A percentile compares a stretch with the other conserved stretches of the same genome.
Conservation (phyloP, 2,888 invertebrate genomes). For the Iphiclides podalirius region DNA sequence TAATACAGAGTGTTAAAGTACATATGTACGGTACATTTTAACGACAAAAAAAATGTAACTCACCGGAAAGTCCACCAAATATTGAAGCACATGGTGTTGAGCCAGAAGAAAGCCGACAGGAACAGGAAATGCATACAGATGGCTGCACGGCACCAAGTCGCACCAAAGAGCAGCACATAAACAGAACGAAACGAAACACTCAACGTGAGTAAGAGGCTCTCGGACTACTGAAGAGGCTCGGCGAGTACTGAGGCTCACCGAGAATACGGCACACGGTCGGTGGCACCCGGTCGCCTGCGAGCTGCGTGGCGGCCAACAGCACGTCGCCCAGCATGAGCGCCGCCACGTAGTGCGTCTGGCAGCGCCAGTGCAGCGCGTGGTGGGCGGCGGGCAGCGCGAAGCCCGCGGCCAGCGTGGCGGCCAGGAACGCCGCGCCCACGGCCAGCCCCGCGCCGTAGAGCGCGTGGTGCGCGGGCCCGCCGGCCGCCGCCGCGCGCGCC, state of each 20-base stretch:
- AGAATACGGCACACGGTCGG: constrained; percentile 82
- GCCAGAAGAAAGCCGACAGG: constrained; percentile 94
- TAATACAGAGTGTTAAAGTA: too few relatives aligned
- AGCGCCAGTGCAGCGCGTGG: constrained; percentile 93
- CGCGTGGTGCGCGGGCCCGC: constrained; percentile 73
- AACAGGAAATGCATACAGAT: constrained; percentile 93
- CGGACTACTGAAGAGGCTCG: not conserved
- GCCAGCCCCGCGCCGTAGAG: constrained; percentile 89
- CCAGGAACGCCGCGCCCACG: constrained; percentile 89
- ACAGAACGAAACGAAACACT: constrained; percentile 26
- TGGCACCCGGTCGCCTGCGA: constrained; percentile 82
- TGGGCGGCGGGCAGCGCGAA: constrained; percentile 90
- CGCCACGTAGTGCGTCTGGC: constrained; percentile 92
- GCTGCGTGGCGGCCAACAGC: constrained; percentile 87
- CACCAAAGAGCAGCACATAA: constrained; percentile 46
- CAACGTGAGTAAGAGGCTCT: not conserved
- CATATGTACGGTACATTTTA: too few relatives aligned
- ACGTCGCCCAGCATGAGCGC: constrained; percentile 91
- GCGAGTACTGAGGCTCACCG: constrained; percentile 76
- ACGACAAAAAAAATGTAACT: too few relatives aligned
- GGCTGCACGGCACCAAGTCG: constrained; percentile 73
- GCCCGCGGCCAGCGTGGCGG: constrained; percentile 89
- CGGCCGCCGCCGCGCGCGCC: constrained; percentile 29
- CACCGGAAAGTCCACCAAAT: constrained; percentile 96
- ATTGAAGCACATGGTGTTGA: constrained; percentile 96